Base-by-base conservation (phyloP, 2,888 invertebrate genomes). In the Caradrina kadenii region DNA sequence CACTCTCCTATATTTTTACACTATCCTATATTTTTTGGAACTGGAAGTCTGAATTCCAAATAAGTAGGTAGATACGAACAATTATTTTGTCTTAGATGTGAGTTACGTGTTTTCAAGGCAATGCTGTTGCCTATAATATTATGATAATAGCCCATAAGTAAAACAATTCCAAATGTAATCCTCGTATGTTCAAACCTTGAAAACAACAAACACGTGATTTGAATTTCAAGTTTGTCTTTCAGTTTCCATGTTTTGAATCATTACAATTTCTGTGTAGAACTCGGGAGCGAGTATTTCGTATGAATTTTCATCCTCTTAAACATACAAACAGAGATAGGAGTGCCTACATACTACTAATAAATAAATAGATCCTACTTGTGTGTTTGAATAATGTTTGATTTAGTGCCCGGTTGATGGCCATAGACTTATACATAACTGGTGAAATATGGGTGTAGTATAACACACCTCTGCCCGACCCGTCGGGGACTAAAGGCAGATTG, bases 181-280 rank as follows among this genome's bases (percentile, higher is more conserved):
- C 61, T 62, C 66, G 49, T 72, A 65, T 56, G 59, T 64, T 52
- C 50, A 21, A 58, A 64, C 54, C 59, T 79, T 79, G 73, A 73
- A 63, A 73, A 79, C 48, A 69, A 63, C 73, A 79, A 79, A 79
- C 62, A 63, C 54, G 53, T 66, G 52, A 76, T 76, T 76, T 73
- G 73, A 79, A 76, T 62, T 79, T 73, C 79, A 73, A 76, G 79
- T 73, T 66, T 21, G 19, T 55, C 73, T 63, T 58, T 75, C 64
- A 71, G 42, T 45, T 45, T 17, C 58, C 49, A 63, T 73, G 58
- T 66, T 50, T 62, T 21, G 50, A 78, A 66, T 73, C 54, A 73
- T 66, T 66, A 76, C 48, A 62, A 60, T 67, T 55, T 78, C 75
- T 59, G 26, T 3, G 55, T 17, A 60, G 10, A 60, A 55, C 42